phyloP scores from a whole-genome alignment of 2,113 vertebrate genomes.

The Nicator chloris region DNA sequence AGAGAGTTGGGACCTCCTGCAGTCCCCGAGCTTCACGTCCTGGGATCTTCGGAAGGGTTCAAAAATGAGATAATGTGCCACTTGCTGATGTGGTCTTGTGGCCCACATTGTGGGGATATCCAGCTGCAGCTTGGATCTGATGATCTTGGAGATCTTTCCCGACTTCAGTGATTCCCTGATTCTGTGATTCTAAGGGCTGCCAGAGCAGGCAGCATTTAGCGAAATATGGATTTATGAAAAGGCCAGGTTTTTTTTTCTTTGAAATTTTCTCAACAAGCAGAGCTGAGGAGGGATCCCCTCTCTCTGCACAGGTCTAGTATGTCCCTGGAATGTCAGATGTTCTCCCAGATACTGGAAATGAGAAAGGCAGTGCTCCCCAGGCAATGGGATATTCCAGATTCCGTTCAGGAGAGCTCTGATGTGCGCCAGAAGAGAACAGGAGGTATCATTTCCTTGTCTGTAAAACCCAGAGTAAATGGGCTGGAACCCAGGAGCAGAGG shows the following conservation, averaged over 20 bases:
- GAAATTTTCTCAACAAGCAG: neutral
- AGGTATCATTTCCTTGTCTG: neutral
- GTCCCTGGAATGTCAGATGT: neutral
- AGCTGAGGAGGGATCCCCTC: neutral
- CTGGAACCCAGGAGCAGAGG: neutral
- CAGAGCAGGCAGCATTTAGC: neutral
- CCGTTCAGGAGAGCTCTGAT: neutral
- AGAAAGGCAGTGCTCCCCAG: neutral
- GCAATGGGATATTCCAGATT: neutral
- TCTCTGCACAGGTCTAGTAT: neutral
- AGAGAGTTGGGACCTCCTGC: neutral
- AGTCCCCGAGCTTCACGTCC: accelerated
- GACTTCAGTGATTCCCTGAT: neutral
- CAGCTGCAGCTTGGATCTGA: neutral
- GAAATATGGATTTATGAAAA: neutral
- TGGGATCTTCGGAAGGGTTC: neutral
- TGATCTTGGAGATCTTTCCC: neutral
- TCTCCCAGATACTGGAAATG: neutral
- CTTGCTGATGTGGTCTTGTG: neutral
- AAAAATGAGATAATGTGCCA: neutral
- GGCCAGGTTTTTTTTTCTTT: neutral
- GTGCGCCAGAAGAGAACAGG: neutral
- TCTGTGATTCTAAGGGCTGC: neutral
- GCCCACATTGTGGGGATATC: too few species aligned
- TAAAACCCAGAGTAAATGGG: neutral